Base-by-base conservation (phyloP, 2,113 vertebrate genomes). In the Numenius arquata region DNA sequence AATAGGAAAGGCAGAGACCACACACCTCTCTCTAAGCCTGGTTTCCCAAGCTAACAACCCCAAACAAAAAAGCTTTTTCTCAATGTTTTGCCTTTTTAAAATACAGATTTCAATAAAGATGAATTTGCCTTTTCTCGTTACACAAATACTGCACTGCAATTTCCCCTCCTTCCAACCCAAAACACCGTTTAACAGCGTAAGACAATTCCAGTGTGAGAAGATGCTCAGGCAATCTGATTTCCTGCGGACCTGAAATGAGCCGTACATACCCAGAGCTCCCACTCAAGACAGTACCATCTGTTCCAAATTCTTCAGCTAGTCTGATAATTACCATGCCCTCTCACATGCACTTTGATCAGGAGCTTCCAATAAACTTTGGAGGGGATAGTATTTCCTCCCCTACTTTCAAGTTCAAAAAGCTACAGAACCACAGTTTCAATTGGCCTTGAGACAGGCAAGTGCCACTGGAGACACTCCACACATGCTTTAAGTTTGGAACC, bases 401-500 rank as follows among this genome's bases (percentile, higher is more conserved):
- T 19, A 13, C 11, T 82, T 59, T 52, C 5, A 66, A 72, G 15
- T 34, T 73, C 9, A 38, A 11, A 59, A 47, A 63, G 27, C 23
- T 79, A 30, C 20, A 76, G 30, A 25, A 45, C 40, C 43, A 12
- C 0, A 48, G 21, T 12, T 48, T 23, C 47, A 48, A 48, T 22
- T 48, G 21, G 21, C 47, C 21, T 22, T 48, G 47, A 48, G 47
- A 48, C 36, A 72, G 15, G 26, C 7, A 71, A 41, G 8, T 23
- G 56, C 74, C 61, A 22, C 25, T 14, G 48, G 50, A n/a, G 63
- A 55, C 21, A 58, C 2, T 7, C 11, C 9, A 22, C 25, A 14
- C 0, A 0, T 0, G 2, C 9, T 12, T 3, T 1, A 38, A 30
- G 13, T 22, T 89, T 13, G 70, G 25, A 77, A 55, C 29, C 8